These are phyloP conservation scores for Folsomia candida DNA, from an alignment of 2,888 invertebrate species.

Conservation along the genomic window DNA sequence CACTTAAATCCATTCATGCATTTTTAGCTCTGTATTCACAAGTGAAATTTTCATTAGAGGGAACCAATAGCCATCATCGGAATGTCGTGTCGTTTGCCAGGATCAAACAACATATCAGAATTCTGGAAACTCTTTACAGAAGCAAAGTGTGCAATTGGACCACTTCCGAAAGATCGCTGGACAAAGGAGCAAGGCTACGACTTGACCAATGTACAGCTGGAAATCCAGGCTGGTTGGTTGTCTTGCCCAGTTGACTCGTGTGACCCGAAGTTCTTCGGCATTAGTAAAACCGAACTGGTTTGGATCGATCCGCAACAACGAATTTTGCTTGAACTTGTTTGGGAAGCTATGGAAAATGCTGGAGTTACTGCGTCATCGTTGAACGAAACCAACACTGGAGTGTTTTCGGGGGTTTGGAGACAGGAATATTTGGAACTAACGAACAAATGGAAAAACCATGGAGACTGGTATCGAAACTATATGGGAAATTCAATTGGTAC, in stretches of 20 bases:
- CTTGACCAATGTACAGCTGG: neutral
- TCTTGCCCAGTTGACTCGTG: constrained; percentile 24
- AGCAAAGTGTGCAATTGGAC: constrained; percentile 8
- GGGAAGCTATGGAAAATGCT: constrained; percentile 32
- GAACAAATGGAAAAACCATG: neutral
- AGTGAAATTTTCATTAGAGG: too few relatives aligned
- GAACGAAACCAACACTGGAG: constrained; percentile 9
- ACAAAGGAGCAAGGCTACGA: neutral
- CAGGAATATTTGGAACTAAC: constrained; percentile 26
- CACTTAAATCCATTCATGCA: too few relatives aligned
- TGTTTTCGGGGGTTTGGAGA: constrained; percentile 31
- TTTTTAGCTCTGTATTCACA: too few relatives aligned
- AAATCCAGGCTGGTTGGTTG: constrained; percentile 26
- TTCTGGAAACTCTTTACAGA: constrained; percentile 24
- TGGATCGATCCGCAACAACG: constrained; percentile 22
- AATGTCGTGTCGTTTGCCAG: constrained; percentile 26
- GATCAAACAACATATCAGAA: constrained; percentile 16
- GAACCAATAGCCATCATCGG: constrained; percentile 31
- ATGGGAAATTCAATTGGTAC: constrained; percentile 19
- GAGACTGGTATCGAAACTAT: constrained; percentile 18
- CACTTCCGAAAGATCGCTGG: constrained; percentile 23
- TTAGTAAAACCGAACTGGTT: constrained; percentile 18
- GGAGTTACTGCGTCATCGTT: constrained; percentile 14
- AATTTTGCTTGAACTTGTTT: constrained; percentile 26
- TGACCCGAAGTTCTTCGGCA: constrained; percentile 33